These are phyloP conservation scores for Sebastes taczanowskii DNA, from an alignment of 2,797 vertebrate species.

Conservation along the genomic window DNA sequence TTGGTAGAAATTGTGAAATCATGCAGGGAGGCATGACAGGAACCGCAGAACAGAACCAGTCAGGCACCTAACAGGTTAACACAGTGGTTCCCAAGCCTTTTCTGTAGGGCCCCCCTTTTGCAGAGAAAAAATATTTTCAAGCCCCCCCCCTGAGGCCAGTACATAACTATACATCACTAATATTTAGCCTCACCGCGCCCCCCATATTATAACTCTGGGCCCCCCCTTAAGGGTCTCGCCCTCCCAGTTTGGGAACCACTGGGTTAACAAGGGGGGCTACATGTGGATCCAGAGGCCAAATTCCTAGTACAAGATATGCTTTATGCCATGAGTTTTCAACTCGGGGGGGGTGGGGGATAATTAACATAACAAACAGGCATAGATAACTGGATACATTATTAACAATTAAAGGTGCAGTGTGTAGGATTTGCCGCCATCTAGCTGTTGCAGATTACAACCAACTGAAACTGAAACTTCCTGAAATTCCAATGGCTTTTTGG, in stretches of 20 bases:
- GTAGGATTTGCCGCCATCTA: too few relatives aligned
- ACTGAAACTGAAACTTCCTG: too few relatives aligned
- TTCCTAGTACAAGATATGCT: not conserved
- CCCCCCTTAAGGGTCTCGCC: too few relatives aligned
- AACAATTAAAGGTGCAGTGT: not conserved
- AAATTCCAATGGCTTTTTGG: too few relatives aligned
- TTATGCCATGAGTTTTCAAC: not conserved
- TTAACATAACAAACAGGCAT: not conserved
- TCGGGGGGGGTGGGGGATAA: not conserved
- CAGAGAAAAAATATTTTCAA: too few relatives aligned
- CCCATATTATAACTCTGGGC: too few relatives aligned
- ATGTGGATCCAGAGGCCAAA: not conserved
- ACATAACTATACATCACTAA: too few relatives aligned
- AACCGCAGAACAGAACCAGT: not conserved
- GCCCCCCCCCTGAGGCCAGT: too few relatives aligned
- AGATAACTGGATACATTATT: not conserved
- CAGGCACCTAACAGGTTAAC: not conserved
- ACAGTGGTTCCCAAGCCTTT: not conserved
- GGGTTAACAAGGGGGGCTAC: too few relatives aligned
- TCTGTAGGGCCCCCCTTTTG: not conserved
- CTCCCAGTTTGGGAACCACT: too few relatives aligned
- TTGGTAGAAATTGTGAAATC: not conserved
- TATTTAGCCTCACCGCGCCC: too few relatives aligned
- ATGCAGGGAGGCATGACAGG: not conserved
- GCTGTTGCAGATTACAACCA: too few relatives aligned